phyloP scores from a whole-genome alignment of 2,888 invertebrate genomes.

The Odontothrips loti region DNA sequence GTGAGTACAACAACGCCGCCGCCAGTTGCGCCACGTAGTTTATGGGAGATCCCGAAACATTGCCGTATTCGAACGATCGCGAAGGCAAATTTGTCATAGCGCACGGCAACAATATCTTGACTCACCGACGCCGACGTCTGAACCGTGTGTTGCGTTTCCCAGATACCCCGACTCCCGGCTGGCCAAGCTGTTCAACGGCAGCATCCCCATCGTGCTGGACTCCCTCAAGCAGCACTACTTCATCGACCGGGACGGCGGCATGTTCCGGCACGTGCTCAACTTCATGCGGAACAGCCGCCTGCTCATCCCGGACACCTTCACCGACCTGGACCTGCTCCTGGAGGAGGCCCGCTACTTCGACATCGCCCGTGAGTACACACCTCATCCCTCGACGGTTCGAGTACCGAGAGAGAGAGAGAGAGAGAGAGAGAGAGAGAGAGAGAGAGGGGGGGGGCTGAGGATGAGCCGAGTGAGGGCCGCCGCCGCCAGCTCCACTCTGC shows the following conservation, averaged over 20 bases:
- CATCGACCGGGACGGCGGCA: conserved; percentile 95
- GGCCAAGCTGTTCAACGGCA: conserved; percentile 90
- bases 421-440: conserved; percentile 1
- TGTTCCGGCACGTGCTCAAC: conserved; percentile 96
- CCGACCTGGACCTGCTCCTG: conserved; percentile 77
- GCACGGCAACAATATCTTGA: no score
- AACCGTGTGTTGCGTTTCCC: conserved; percentile 40
- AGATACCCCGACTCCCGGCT: conserved; percentile 90
- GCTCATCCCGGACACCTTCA: conserved; percentile 80
- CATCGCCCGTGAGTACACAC: conserved; percentile 67
- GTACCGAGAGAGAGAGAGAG: not conserved
- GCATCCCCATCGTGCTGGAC: conserved; percentile 91
- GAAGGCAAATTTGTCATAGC: no score
- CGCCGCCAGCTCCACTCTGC: no score
- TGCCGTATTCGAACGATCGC: no score
- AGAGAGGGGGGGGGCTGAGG: not conserved
- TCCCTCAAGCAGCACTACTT: conserved; percentile 97
- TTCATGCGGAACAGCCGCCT: conserved; percentile 89
- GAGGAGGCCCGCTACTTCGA: conserved; percentile 92
- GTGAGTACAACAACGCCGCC: no score
- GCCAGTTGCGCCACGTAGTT: no score
- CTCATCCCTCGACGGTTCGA: no score
- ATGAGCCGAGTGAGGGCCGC: not conserved
- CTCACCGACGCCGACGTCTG: no score
- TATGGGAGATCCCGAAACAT: no score